A percentile compares a stretch with the other conserved stretches of the same genome.
Conservation (phyloP, 2,888 invertebrate species). For the Drosophila rellima region DNA sequence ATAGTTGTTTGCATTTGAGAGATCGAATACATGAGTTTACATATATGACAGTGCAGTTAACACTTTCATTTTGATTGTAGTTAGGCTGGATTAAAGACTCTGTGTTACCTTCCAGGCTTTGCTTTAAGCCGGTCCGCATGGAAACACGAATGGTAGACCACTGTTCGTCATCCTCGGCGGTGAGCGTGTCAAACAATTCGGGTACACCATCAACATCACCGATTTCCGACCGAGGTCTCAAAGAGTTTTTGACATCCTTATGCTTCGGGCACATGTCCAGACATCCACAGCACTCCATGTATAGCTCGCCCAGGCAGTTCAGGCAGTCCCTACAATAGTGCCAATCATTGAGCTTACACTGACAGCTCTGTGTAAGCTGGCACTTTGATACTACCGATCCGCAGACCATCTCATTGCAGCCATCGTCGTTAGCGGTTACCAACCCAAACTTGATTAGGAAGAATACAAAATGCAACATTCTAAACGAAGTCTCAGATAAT, state of each 20-base stretch:
- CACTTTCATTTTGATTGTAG: constrained; percentile 36
- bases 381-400: constrained; percentile 98
- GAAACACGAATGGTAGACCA: too few species aligned
- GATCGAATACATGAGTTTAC: constrained; percentile 80
- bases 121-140: constrained; percentile 68
- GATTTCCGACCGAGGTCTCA: too few species aligned
- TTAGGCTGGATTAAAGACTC: constrained; percentile 1
- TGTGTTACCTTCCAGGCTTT: constrained; percentile 42
- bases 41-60: constrained; percentile 84
- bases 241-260: too few species aligned
- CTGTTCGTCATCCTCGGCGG: too few species aligned
- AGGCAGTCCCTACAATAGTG: constrained; percentile 97
- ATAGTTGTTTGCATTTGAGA: constrained; percentile 81
- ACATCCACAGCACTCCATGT: too few species aligned
- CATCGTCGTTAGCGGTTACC: constrained; percentile 54
- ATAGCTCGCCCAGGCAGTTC: constrained; percentile 94
- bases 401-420: constrained; percentile 87
- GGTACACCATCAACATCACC: too few species aligned
- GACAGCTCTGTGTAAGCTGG: constrained; percentile 96
- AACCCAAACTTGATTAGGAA: constrained; percentile 19
- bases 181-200: constrained; percentile 74
- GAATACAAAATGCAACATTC: constrained; percentile 42
- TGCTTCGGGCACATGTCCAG: too few species aligned
- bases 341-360: constrained; percentile 95
- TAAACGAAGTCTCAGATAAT: constrained; percentile 13